phyloP scores from a whole-genome alignment of 2,113 vertebrate species.

The Tyrannus savana region DNA sequence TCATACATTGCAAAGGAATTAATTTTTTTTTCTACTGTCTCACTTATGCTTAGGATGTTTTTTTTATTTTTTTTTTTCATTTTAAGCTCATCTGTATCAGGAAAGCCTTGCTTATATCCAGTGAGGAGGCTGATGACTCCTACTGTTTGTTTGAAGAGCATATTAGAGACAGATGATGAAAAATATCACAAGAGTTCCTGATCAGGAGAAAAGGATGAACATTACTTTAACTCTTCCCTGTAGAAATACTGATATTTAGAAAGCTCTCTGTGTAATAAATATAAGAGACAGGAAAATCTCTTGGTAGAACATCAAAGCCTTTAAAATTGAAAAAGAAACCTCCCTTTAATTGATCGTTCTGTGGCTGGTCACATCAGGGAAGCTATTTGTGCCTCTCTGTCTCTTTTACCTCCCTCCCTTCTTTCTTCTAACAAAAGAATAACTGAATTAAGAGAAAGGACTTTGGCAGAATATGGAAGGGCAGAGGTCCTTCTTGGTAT shows the following conservation, averaged over 20 bases:
- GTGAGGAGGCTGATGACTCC: background rate
- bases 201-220: background rate
- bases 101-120: background rate
- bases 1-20: background rate
- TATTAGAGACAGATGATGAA: constrained; percentile 5
- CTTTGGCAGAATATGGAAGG: background rate
- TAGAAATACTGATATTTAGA: constrained; percentile 64
- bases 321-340: constrained; percentile 39
- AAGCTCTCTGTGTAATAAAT: constrained; percentile 46
- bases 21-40: background rate
- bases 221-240: constrained; percentile 2
- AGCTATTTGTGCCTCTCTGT: background rate
- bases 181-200: constrained; percentile 2
- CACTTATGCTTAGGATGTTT: background rate
- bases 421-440: background rate
- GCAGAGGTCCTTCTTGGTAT: background rate
- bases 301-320: constrained; percentile 27
- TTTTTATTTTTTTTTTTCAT: background rate
- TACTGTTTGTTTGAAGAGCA: background rate
- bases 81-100: background rate
- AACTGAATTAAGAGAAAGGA: background rate
- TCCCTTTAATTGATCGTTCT: background rate
- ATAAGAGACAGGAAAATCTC: constrained; percentile 17
- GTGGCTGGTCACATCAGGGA: background rate
- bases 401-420: background rate